phyloP scores from a whole-genome alignment of 2,888 invertebrate species.

The Seira ritae region DNA sequence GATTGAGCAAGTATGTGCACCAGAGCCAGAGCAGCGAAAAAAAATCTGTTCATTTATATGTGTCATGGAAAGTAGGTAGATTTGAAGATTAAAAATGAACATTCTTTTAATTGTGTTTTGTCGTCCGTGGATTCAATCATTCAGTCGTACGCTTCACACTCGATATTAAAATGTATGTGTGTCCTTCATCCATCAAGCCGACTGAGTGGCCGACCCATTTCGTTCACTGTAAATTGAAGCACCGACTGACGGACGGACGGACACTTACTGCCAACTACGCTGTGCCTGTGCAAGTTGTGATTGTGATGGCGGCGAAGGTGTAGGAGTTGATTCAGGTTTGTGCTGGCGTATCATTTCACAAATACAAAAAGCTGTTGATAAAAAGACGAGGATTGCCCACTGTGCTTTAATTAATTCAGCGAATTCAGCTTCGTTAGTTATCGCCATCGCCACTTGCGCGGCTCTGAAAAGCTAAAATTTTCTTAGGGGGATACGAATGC shows the following conservation, averaged over 20 bases:
- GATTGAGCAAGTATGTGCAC: neutral
- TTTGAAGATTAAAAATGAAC: neutral
- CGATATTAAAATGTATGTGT: neutral
- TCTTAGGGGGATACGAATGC: neutral
- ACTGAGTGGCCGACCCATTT: constrained; percentile 19
- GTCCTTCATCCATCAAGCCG: constrained; percentile 26
- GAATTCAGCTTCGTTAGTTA: no score
- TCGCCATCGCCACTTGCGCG: neutral
- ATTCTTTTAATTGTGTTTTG: neutral
- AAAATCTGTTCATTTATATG: neutral
- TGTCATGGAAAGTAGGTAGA: constrained; percentile 10
- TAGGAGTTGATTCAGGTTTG: neutral
- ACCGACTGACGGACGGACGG: neutral
- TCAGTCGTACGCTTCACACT: no score
- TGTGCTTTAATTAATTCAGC: no score
- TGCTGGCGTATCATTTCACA: neutral
- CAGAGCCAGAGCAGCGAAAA: neutral
- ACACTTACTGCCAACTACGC: neutral
- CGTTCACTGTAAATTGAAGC: constrained; percentile 14
- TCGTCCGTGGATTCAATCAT: neutral
- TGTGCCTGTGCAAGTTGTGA: no score
- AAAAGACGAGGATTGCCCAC: no score
- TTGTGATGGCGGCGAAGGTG: no score
- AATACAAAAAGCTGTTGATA: neutral
- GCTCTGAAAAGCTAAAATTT: neutral